A percentile compares a stretch with the other conserved stretches of the same genome.
phyloP scores from a whole-genome alignment of 2,797 vertebrate genomes.

The Typhlichthys eigenmanni region DNA sequence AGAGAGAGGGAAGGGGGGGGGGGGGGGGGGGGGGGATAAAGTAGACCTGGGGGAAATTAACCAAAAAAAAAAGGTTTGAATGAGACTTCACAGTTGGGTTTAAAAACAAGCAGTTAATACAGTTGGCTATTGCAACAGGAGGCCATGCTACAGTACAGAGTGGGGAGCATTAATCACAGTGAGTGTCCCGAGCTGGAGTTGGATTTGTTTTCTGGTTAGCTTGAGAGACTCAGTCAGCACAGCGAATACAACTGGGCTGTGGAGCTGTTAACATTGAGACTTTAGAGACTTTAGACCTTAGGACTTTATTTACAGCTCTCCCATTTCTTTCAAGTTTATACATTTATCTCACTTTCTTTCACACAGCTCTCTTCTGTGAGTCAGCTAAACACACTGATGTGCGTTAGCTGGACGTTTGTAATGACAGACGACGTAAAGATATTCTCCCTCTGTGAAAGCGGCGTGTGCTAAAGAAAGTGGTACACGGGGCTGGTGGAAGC shows the following conservation, averaged over 20 bases:
- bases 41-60: slow-evolving; percentile 15
- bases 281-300: too few relatives aligned
- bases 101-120: slow-evolving; percentile 22
- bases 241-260: background rate
- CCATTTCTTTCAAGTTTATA: too few relatives aligned
- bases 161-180: slow-evolving; percentile 22
- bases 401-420: slow-evolving; percentile 23
- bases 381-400: slow-evolving; percentile 6
- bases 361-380: background rate
- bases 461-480: slow-evolving; percentile 22
- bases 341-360: background rate
- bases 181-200: background rate
- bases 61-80: slow-evolving; percentile 17
- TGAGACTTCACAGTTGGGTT: slow-evolving; percentile 6
- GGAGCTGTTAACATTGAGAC: slow-evolving; percentile 19
- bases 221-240: slow-evolving; percentile 17
- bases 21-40: slow-evolving; percentile 18
- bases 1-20: too few relatives aligned
- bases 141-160: slow-evolving; percentile 10
- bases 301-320: background rate
- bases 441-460: slow-evolving; percentile 11
- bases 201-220: slow-evolving; percentile 7
- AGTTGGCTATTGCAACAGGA: slow-evolving; percentile 7
- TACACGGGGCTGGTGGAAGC: slow-evolving; percentile 41
- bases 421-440: too few relatives aligned